phyloP scores from a whole-genome alignment of 64 coral and sea anemone species.

The Exaiptasia diaphana region DNA sequence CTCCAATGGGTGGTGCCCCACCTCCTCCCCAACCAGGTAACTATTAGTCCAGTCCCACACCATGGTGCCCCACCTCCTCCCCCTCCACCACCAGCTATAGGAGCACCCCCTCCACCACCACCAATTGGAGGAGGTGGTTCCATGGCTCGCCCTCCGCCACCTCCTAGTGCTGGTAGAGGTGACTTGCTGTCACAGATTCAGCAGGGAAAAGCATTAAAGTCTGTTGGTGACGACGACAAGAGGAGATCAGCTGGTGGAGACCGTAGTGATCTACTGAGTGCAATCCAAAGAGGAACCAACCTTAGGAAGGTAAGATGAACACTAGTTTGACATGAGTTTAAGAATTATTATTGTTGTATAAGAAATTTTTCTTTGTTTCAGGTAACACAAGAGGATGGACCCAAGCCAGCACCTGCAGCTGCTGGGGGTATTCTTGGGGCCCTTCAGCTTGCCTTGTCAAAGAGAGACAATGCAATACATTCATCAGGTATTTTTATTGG shows the following conservation, averaged over 20 bases:
- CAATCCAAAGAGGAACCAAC: conserved; percentile 71
- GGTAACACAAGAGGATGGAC: conserved; percentile 19
- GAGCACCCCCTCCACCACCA: conserved; percentile 22
- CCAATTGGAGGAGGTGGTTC: conserved; percentile 33
- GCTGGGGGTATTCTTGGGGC: conserved; percentile 41
- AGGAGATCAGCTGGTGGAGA: conserved; percentile 20
- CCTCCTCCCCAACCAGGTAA: neutral
- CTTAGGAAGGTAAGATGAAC: conserved; percentile 65
- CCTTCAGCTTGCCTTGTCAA: conserved; percentile 20
- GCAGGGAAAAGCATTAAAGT: conserved; percentile 62
- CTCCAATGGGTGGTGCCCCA: neutral
- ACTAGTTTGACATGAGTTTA: neutral
- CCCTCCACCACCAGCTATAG: conserved; percentile 9
- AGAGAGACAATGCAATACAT: conserved; percentile 42
- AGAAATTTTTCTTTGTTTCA: neutral
- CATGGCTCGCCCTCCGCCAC: conserved; percentile 57
- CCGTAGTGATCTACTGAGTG: conserved; percentile 60
- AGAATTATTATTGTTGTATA: neutral
- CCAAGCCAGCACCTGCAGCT: neutral
- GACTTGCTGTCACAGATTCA: conserved; percentile 74
- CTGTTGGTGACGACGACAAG: conserved; percentile 58
- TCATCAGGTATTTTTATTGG: conserved; percentile 39
- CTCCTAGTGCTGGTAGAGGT: conserved; percentile 29
- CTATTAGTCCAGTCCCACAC: no score
- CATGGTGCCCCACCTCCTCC: conserved; percentile 16